Evolutionary conservation across 2,113 vertebrate species (phyloP).

Genomic region (Pimephales promelas): DNA sequence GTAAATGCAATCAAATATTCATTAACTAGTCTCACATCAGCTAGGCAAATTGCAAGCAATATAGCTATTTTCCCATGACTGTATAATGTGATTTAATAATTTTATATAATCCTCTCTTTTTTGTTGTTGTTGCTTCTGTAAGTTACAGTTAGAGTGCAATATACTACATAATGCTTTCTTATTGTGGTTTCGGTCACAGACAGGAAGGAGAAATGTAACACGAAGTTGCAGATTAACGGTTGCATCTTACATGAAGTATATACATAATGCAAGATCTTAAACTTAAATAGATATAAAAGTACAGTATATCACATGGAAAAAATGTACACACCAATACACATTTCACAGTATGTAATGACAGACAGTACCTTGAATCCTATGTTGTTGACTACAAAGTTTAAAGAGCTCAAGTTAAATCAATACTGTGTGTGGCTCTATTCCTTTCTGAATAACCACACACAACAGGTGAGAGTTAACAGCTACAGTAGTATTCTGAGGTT

Average conservation of each 20-base stretch:
- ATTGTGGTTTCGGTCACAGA: not conserved
- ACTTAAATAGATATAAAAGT: not conserved
- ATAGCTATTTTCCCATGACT: not conserved
- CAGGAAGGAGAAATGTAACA: no score
- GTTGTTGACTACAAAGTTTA: no score
- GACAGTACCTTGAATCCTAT: no score
- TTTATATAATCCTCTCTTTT: not conserved
- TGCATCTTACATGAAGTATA: not conserved
- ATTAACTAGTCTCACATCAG: not conserved
- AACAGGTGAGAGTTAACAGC: no score
- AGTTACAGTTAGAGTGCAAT: not conserved
- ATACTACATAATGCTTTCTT: not conserved
- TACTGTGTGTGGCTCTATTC: no score
- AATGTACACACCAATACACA: not conserved
- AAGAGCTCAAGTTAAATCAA: no score
- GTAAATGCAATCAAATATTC: not conserved
- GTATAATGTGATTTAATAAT: not conserved
- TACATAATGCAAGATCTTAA: not conserved
- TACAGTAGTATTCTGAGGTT: no score
- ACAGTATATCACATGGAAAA: not conserved
- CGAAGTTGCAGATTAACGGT: no score
- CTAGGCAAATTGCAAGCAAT: not conserved
- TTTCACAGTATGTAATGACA: not conserved
- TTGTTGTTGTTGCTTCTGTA: not conserved
- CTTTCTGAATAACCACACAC: no score